Evolutionary conservation across 1,140 invertebrate genomes (phyloP).

Genomic region (Aphaenogaster floridana): DNA sequence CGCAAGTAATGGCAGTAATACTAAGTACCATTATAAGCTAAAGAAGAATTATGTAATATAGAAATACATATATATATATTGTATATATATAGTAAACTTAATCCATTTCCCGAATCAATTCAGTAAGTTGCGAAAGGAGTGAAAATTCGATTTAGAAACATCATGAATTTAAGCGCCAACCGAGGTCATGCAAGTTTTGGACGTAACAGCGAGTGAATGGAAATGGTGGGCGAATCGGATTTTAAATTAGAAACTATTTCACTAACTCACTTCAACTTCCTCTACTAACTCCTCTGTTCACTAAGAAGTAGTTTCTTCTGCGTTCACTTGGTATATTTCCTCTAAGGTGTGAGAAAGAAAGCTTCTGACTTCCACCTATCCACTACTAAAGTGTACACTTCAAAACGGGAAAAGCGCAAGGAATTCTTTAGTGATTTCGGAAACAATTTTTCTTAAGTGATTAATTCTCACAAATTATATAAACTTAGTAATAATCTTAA

Average conservation of each 20-base stretch:
- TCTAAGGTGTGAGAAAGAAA: constrained; percentile 8
- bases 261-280: constrained; percentile 62
- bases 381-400: constrained; percentile 14
- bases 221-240: constrained; percentile 60
- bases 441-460: neutral
- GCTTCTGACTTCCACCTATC: constrained; percentile 15
- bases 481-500: neutral
- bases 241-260: constrained; percentile 62
- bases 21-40: neutral
- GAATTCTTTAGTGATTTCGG: neutral
- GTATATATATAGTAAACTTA: neutral
- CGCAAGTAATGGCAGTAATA: neutral
- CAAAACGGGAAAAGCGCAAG: neutral
- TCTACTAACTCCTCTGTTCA: constrained; percentile 41
- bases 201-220: constrained; percentile 45
- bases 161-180: constrained; percentile 42
- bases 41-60: neutral
- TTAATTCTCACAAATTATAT: neutral
- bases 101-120: constrained; percentile 31
- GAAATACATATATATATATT: neutral
- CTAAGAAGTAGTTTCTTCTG: constrained; percentile 52
- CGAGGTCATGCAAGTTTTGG: constrained; percentile 39
- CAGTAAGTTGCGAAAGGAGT: neutral
- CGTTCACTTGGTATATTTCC: constrained; percentile 33
- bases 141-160: constrained; percentile 51